These are phyloP conservation scores for Bergia sp. DNA, from an alignment of 92 coral and sea anemone genomes.

Conservation along the genomic window DNA sequence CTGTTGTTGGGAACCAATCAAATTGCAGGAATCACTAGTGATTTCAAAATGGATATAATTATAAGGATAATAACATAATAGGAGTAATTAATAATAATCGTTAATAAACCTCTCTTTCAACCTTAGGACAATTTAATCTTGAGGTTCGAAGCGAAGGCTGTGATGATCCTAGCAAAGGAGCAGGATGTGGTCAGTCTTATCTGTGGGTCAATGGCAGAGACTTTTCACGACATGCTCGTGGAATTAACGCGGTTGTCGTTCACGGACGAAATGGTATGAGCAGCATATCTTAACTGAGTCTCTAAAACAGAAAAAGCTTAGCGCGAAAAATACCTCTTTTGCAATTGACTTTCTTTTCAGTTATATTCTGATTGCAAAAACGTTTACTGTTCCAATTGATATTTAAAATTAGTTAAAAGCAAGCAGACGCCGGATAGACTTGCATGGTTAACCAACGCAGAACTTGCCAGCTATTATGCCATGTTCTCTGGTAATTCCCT, in stretches of 20 bases:
- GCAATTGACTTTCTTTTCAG: neutral
- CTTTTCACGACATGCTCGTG: slow-evolving; percentile 41
- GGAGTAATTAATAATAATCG: neutral
- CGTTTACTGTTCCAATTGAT: no score
- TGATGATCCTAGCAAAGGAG: slow-evolving; percentile 41
- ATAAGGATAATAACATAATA: no score
- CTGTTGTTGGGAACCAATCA: no score
- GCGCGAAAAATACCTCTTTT: neutral
- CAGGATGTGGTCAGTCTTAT: slow-evolving; percentile 34
- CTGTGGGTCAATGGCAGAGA: slow-evolving; percentile 47
- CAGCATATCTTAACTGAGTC: neutral
- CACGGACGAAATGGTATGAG: slow-evolving; percentile 40
- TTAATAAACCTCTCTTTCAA: neutral
- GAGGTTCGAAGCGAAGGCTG: slow-evolving; percentile 54
- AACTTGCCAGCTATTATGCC: neutral
- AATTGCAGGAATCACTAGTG: no score
- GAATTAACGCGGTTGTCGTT: slow-evolving; percentile 46
- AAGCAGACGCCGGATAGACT: neutral
- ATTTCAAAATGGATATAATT: no score
- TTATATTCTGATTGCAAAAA: no score
- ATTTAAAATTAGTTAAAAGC: no score
- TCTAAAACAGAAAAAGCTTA: neutral
- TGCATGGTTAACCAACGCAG: no score
- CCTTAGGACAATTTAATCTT: slow-evolving; percentile 19
- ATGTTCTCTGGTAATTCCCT: no score